A percentile compares a stretch with the other conserved stretches of the same genome.
These are phyloP conservation scores for Schrankia costaestrigalis DNA, from an alignment of 2,888 invertebrate species.

Conservation along the genomic window DNA sequence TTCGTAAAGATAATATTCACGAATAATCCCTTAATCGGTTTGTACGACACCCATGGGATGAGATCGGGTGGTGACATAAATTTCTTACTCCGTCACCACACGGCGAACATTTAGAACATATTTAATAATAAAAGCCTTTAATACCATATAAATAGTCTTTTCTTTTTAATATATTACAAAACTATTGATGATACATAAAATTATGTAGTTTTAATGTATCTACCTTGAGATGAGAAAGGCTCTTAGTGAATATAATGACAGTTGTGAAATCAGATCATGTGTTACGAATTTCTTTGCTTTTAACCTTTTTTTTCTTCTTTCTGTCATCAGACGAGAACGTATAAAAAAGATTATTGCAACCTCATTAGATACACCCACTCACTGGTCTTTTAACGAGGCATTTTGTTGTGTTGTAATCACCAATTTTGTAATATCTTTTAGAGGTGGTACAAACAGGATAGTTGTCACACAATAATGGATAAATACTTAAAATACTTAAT, in stretches of 20 bases:
- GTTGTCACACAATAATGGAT: too few species aligned
- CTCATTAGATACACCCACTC: too few species aligned
- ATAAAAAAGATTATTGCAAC: too few species aligned
- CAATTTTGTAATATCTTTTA: too few species aligned
- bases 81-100: not conserved
- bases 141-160: too few species aligned
- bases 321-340: not conserved
- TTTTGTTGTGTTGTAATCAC: too few species aligned
- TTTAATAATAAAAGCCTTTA: too few species aligned
- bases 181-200: conserved; percentile 1
- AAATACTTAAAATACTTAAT: too few species aligned
- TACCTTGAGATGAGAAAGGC: conserved; percentile 19
- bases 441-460: too few species aligned
- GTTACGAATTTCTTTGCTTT: conserved; percentile 3
- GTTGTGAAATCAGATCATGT: conserved; percentile 6
- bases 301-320: not conserved
- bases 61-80: too few species aligned
- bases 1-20: not conserved
- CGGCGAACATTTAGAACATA: not conserved
- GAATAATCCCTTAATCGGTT: not conserved
- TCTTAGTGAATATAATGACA: not conserved
- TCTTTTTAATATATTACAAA: not conserved
- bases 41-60: not conserved
- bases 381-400: too few species aligned
- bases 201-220: too few species aligned